Conservation (phyloP, 2,113 vertebrate genomes). For the Ochotona curzoniae region DNA sequence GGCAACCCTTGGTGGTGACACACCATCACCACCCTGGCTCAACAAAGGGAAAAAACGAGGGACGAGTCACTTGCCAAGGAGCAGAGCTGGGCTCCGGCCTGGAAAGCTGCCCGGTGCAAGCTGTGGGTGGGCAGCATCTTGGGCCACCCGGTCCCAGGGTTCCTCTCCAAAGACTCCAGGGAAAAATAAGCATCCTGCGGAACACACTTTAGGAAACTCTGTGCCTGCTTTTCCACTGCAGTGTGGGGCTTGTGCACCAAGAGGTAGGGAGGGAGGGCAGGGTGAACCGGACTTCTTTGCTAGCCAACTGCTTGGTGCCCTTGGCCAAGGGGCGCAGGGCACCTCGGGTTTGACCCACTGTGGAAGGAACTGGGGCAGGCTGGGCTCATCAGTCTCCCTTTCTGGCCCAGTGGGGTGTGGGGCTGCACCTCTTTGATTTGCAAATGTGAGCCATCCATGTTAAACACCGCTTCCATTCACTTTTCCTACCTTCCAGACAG, state of each 20-base stretch:
- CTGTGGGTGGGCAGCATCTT: not conserved
- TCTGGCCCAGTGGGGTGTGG: not conserved
- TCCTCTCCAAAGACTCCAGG: not conserved
- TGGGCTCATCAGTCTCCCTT: not conserved
- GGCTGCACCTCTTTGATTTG: not conserved
- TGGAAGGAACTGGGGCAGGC: not conserved
- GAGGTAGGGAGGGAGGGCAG: not conserved
- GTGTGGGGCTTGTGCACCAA: not conserved
- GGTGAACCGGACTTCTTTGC: not conserved
- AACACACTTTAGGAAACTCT: not conserved
- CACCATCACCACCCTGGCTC: fast-evolving
- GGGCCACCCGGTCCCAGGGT: not conserved
- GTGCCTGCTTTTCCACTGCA: not conserved
- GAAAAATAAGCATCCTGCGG: not conserved
- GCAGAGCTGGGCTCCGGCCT: not conserved
- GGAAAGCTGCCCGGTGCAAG: not conserved
- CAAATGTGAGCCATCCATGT: not conserved
- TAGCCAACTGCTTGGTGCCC: not conserved
- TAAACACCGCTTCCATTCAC: not conserved
- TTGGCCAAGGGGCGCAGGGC: not conserved
- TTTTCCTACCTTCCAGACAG: conserved; percentile 12
- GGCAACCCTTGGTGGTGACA: not conserved
- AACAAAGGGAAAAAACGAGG: not conserved
- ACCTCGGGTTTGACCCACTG: not conserved
- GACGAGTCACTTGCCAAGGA: not conserved